Percentiles rank a stretch among this genome's conserved stretches.
Evolutionary conservation across 2,888 invertebrate genomes (phyloP).

Genomic region (Imbricaverruca yamaguchii): DNA sequence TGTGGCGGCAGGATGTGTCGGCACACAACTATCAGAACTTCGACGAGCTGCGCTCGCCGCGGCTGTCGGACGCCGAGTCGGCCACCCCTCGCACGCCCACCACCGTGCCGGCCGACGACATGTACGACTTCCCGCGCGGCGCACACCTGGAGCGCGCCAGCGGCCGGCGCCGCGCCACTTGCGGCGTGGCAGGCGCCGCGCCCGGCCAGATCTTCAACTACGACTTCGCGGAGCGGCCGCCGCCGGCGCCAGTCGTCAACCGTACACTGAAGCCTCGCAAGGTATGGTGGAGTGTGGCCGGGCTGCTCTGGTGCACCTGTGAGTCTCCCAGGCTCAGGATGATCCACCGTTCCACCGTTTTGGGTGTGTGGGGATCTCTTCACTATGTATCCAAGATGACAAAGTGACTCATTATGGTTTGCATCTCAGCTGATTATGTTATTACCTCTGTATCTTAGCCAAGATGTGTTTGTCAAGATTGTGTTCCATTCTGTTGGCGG

Average conservation of each 20-base stretch:
- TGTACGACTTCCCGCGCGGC: not conserved
- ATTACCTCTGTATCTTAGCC: no score
- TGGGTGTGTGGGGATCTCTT: no score
- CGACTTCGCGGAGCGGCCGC: constrained; percentile 19
- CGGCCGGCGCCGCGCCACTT: not conserved
- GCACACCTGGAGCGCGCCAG: constrained; percentile 10
- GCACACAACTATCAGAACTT: constrained; percentile 18
- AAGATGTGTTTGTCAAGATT: no score
- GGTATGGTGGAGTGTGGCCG: not conserved
- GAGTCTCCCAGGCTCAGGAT: no score
- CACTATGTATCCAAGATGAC: no score
- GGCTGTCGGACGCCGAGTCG: not conserved
- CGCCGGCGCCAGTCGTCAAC: constrained; percentile 17
- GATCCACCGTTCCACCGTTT: no score
- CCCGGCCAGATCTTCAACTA: constrained; percentile 21
- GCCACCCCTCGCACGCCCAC: constrained; percentile 22
- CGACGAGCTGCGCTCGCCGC: constrained; percentile 10
- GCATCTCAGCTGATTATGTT: no score
- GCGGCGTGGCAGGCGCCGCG: not conserved
- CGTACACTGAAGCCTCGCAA: constrained; percentile 19
- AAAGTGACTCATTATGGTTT: no score
- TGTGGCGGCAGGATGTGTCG: not conserved
- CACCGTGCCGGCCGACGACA: constrained; percentile 17
- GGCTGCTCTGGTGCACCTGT: not conserved
- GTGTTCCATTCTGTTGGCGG: no score